phyloP scores from a whole-genome alignment of 2,113 vertebrate species.

The Cephalopterus ornatus region DNA sequence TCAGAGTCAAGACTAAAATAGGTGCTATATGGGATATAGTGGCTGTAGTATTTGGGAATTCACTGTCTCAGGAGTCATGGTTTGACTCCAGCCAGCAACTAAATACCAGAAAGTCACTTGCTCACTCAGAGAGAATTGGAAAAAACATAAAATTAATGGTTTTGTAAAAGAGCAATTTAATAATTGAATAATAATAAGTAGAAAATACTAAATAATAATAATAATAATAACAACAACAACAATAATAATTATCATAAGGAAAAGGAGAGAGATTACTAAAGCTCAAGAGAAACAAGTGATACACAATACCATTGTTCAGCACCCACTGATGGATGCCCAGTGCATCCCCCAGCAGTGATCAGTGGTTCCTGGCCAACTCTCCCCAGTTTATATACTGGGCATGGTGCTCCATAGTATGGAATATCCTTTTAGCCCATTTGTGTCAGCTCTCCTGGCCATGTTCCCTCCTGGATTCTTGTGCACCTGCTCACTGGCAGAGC shows the following conservation, averaged over 20 bases:
- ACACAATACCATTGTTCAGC: no score
- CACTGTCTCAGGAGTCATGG: neutral
- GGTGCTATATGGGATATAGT: no score
- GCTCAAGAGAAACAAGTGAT: neutral
- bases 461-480: neutral
- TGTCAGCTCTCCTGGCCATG: no score
- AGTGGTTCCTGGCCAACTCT: no score
- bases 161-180: neutral
- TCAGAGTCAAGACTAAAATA: neutral
- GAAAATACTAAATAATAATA: neutral
- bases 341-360: neutral
- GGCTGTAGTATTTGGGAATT: neutral
- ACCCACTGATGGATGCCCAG: neutral
- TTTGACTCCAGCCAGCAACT: neutral
- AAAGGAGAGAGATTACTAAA: neutral
- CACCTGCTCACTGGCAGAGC: neutral
- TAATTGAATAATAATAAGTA: neutral
- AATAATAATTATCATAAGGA: no score
- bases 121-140: neutral
- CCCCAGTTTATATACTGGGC: neutral
- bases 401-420: neutral
- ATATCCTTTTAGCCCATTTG: neutral
- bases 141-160: neutral
- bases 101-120: neutral
- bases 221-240: neutral